Evolutionary conservation across 2,888 invertebrate species (phyloP), one percentile per base, ranked within the genome.

Genomic region (Oscheius onirici): DNA sequence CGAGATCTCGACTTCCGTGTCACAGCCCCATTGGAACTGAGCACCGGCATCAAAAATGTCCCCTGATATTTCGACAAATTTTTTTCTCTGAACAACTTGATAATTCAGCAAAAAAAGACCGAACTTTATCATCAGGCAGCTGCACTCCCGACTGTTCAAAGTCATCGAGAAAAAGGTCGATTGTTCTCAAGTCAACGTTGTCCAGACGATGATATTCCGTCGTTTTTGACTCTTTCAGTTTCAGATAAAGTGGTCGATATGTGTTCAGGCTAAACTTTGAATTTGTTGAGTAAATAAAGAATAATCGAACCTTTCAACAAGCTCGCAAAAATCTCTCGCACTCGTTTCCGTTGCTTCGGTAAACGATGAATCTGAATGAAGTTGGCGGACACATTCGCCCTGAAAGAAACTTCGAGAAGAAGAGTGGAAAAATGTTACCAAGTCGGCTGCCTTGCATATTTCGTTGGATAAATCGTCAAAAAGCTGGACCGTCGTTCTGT

Each of bases 131-230:
- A 75, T 94, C 93, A 10, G 92, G 91, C 72, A 99, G 90, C 88
- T 99, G 97, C 74, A 99, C 97, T 2, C 97, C 99, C 87, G 94
- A 93, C 88, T 96, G 95, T 88, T 99, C 96, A 89, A 99, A 99
- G 89, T 99, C 97, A 88, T 95, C 94, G 6, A 97, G 90, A 88
- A 99, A 97, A 55, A 99, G 90, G 83, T 92, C 91, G 0, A 93
- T 92, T 0, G 97, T 93, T 87, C 95, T 93, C 71, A 92, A 89
- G 88, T 99, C 97, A 0, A 94, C 76, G 17, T 74, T 74, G 60
- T 85, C 84, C 91, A 85, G 69, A 54, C 76, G 40, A 43, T 71
- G 26, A 0, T 63, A 52, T 54, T 96, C 95, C 0, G 93, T 93
- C 3, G 91, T 89, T 72, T 91, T 90, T 0, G 93, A 93, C 71